Evolutionary conservation across 2,113 vertebrate species (phyloP), one percentile per base, ranked within the genome.

Genomic region (Centropristis striata): DNA sequence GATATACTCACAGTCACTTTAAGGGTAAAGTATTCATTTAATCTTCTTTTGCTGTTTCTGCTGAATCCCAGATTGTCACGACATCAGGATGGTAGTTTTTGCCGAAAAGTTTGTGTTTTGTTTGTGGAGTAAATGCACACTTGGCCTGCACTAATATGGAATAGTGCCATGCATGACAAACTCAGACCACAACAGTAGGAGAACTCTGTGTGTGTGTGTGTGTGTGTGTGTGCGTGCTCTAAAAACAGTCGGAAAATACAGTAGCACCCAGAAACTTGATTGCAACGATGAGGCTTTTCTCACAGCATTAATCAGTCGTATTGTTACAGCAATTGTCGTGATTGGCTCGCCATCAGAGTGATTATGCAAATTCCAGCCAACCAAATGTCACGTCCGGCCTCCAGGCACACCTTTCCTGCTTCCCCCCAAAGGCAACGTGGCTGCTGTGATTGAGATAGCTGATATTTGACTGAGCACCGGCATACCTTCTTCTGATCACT

Each of bases 291-390:
- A 82, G 67, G 60, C 79, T 92, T 86, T 92, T 89, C 80, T 78
- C 90, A 71, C 85, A 87, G 86, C 90, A 90, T 90, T 93, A 94
- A 95, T 95, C 95, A 95, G 94, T 65, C 44, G 69, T 84, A 94
- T 95, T 95, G 94, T 95, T 87, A 64, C 36, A 71, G 84, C 84
- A 91, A 89, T 94, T 88, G 89, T 79, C 81, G 39, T 84, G 90
- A 93, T 93, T 94, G 87, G 90, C 90, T 90, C 84, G 83, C 84
- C 90, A 92, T 94, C 93, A 92, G 64, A 87, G 83, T 91, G 92
- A 95, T 94, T 94, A 94, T 94, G 92, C 81, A 91, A 93, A 94
- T 95, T 90, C 87, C 81, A 87, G 83, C 91, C 86, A 88, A 90
- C 90, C 84, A 93, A 94, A 94, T 94, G 93, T 94, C 94, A 94